phyloP scores from a whole-genome alignment of 2,888 invertebrate species.

The Phragmatobia fuliginosa region DNA sequence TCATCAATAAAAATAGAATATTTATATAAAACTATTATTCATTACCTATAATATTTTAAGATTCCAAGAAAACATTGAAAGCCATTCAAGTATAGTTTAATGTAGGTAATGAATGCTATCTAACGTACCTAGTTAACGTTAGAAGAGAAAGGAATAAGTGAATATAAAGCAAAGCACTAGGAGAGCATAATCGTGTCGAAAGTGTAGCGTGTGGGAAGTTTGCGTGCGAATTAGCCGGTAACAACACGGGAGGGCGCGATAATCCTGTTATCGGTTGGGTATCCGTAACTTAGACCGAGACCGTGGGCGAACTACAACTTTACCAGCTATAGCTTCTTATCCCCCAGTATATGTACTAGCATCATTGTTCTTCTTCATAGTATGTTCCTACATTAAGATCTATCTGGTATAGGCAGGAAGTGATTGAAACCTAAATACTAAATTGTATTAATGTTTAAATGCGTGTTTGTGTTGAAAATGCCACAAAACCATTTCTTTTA shows the following conservation, averaged over 20 bases:
- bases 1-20: not conserved
- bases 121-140: not conserved
- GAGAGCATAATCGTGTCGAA: constrained; percentile 65
- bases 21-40: not conserved
- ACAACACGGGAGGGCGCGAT: constrained; percentile 73
- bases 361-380: constrained; percentile 56
- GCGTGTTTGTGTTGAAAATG: not conserved
- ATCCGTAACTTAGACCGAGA: constrained; percentile 61
- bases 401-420: not conserved
- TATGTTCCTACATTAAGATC: constrained; percentile 33
- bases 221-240: constrained; percentile 77
- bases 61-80: not conserved
- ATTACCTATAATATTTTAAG: constrained; percentile 5
- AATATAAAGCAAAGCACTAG: constrained; percentile 60
- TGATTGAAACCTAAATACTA: not conserved
- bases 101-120: not conserved
- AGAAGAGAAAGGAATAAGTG: constrained; percentile 33
- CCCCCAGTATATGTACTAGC: constrained; percentile 55
- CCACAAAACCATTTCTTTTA: not conserved
- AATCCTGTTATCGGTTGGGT: constrained; percentile 80
- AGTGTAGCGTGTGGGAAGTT: constrained; percentile 73
- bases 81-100: not conserved
- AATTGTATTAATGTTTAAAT: not conserved
- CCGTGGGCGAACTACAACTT: constrained; percentile 66
- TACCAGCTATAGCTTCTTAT: constrained; percentile 64